Evolutionary conservation across 1,140 invertebrate species (phyloP).

Genomic region (Eubasilissa regina): DNA sequence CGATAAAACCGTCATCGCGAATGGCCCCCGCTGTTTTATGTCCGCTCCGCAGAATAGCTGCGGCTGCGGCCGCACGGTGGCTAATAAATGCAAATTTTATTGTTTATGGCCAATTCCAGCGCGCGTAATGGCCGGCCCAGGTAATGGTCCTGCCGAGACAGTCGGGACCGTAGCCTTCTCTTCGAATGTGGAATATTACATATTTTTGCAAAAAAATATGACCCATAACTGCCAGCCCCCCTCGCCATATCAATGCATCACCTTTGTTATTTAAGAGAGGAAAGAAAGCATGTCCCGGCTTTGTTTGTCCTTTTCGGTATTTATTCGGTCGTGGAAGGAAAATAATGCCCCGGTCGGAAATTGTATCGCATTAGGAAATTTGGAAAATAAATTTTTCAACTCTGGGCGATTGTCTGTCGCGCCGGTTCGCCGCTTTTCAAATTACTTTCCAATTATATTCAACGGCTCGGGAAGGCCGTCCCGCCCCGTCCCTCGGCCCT

Average conservation of each 20-base stretch:
- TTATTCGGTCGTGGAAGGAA: no score
- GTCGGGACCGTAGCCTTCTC: conserved; percentile 20
- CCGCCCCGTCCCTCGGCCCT: neutral
- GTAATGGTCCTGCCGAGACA: conserved; percentile 48
- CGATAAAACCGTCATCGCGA: conserved; percentile 48
- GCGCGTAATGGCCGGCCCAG: conserved; percentile 46
- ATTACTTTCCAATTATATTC: conserved; percentile 14
- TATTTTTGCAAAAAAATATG: conserved; percentile 39
- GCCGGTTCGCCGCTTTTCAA: neutral
- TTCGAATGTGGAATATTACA: conserved; percentile 22
- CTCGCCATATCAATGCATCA: conserved; percentile 40
- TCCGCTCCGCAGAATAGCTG: conserved; percentile 39
- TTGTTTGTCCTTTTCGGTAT: no score
- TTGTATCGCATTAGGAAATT: no score
- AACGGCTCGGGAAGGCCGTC: neutral
- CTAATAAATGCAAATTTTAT: conserved; percentile 61
- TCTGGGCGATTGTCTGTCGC: no score
- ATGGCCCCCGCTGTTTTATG: conserved; percentile 47
- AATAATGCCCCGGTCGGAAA: no score
- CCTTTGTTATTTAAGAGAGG: conserved; percentile 29
- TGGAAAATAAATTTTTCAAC: no score
- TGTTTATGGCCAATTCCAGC: conserved; percentile 58
- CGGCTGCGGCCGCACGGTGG: conserved; percentile 49
- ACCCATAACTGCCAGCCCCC: conserved; percentile 37
- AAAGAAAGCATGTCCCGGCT: conserved; percentile 3